A percentile compares a stretch with the other conserved stretches of the same genome.
Evolutionary conservation across 2,797 vertebrate genomes (phyloP).

Genomic region (Coracias cyanogaster): DNA sequence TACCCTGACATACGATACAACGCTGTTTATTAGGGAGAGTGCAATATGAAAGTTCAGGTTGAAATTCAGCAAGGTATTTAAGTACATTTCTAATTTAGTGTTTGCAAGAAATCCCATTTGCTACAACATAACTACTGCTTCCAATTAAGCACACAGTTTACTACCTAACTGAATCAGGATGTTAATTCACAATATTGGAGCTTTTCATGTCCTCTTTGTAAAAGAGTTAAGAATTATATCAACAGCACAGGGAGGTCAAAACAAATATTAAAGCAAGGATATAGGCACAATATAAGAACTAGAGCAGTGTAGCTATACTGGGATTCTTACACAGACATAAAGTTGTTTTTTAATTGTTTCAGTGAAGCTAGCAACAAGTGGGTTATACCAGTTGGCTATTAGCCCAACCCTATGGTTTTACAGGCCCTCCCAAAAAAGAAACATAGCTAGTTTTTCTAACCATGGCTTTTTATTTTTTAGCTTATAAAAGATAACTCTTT

Average conservation of each 20-base stretch:
- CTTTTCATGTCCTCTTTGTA: not conserved
- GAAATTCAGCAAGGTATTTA: constrained; percentile 13
- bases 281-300: not conserved
- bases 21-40: not conserved
- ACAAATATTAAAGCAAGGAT: not conserved
- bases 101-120: constrained; percentile 39
- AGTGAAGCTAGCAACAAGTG: not conserved
- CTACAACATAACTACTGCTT: constrained; percentile 3
- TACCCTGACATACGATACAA: not conserved
- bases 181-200: not conserved
- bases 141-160: constrained; percentile 30
- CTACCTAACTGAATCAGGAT: not conserved
- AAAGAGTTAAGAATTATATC: not conserved
- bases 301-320: not conserved
- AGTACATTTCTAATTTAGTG: not conserved
- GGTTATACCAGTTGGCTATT: not conserved
- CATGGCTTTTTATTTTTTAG: not conserved
- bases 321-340: not conserved
- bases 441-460: not conserved
- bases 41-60: not conserved
- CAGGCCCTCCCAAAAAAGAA: not conserved
- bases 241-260: not conserved
- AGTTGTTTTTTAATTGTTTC: not conserved
- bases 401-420: not conserved
- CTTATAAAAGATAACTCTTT: not conserved